Conservation (phyloP, 2,113 vertebrate genomes). For the Monarcha castaneiventris region DNA sequence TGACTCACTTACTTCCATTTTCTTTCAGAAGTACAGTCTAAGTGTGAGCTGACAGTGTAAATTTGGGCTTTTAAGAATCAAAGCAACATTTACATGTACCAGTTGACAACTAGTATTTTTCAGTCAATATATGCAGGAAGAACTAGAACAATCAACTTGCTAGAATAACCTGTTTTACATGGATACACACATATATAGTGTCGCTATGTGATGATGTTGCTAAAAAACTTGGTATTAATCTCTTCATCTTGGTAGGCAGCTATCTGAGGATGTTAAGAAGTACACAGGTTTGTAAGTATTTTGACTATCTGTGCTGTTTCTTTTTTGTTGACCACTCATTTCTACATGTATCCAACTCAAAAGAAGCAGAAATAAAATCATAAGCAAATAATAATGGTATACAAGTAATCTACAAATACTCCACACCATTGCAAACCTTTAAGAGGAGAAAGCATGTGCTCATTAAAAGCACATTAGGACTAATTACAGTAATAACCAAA, state of each 20-base stretch:
- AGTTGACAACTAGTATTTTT: neutral
- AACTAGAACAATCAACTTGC: conserved; percentile 5
- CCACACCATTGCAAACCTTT: neutral
- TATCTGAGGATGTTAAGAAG: neutral
- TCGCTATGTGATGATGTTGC: neutral
- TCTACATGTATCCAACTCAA: neutral
- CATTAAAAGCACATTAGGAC: neutral
- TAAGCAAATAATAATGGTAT: neutral
- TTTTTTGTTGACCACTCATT: neutral
- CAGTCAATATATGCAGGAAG: neutral
- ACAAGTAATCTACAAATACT: neutral
- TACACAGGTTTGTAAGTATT: neutral
- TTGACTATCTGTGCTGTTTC: neutral
- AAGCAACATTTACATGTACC: neutral
- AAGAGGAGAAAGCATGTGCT: neutral
- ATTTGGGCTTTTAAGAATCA: neutral
- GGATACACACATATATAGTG: neutral
- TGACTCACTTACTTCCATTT: neutral
- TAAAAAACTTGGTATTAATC: neutral
- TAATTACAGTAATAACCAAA: neutral
- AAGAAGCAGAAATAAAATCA: neutral
- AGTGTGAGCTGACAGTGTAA: neutral
- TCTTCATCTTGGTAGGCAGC: neutral
- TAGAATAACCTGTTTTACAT: neutral
- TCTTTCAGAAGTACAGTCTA: neutral